Base-by-base conservation (phyloP, 1,140 invertebrate genomes). In the Brachionus sp. region DNA sequence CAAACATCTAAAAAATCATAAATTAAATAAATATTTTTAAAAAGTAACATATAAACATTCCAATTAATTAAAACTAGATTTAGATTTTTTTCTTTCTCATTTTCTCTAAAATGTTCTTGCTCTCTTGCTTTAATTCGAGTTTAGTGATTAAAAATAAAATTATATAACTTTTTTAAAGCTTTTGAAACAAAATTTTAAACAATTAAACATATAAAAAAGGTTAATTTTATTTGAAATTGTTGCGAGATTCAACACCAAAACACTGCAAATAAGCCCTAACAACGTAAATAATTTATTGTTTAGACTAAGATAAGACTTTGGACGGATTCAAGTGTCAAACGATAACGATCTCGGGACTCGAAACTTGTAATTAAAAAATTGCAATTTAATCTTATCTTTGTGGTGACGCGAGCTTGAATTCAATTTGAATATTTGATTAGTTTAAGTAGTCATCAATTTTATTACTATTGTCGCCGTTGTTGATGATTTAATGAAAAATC, bases 371-470 rank as follows among this genome's bases (percentile, higher is more conserved):
- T 66, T 66, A 66, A 66, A 33, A 66, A 66, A 33, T 66, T 33
- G 33, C 25, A 66, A 66, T 66, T 66, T 37, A 33, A 29, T 66
- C 64, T 66, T 66, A 66, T 66, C 64, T 66, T 66, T 66, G 33
- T 66, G 23, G 64, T 66, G 64, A 66, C 64, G 44, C 10, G 64
- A 66, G 13, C 10, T 66, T 3, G 25, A 66, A 33, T 37, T 66
- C 64, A 66, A 66, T 66, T 66, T 66, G 64, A 66, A 66, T 66
- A 66, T 66, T 66, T 66, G 64, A 66, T 66, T 66, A 66, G 64
- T 66, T 66, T 66, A 66, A 66, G 64, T 66, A 66, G 64, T 66
- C 64, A 66, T 66, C 64, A 66, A 66, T 66, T 66, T 66, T 66
- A 29, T 66, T 50, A 16, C 44, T 16, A 50, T 64, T 66, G 62